phyloP scores from a whole-genome alignment of 2,888 invertebrate species.

The Thera obeliscata region DNA sequence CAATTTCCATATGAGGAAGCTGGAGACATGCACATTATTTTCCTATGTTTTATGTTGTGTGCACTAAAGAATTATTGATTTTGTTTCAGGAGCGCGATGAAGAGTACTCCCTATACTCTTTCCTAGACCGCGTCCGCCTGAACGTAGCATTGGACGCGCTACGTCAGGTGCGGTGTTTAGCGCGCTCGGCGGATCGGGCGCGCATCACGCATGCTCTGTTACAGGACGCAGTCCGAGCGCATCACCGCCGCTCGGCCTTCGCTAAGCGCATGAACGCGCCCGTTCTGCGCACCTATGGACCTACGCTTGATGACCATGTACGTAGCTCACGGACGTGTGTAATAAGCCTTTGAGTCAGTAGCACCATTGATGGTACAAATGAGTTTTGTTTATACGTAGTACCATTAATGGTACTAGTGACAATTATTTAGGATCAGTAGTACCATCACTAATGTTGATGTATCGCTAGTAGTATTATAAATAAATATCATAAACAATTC shows the following conservation, averaged over 20 bases:
- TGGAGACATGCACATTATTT: too few relatives aligned
- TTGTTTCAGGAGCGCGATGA: conserved; percentile 52
- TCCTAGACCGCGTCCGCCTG: conserved; percentile 66
- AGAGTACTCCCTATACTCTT: conserved; percentile 65
- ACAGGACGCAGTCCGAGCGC: conserved; percentile 64
- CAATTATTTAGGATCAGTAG: too few relatives aligned
- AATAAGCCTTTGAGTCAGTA: too few relatives aligned
- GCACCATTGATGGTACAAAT: too few relatives aligned
- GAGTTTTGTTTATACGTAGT: too few relatives aligned
- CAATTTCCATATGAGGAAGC: too few relatives aligned
- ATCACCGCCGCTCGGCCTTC: conserved; percentile 53
- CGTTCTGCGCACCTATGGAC: conserved; percentile 60
- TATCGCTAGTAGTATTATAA: too few relatives aligned
- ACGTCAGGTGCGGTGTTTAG: conserved; percentile 61
- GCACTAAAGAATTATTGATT: too few relatives aligned
- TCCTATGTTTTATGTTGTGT: too few relatives aligned
- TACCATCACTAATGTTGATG: too few relatives aligned
- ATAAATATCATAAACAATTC: too few relatives aligned
- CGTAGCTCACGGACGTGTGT: background rate
- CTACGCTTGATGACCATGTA: conserved; percentile 65
- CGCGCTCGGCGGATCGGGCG: conserved; percentile 61
- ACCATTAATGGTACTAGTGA: too few relatives aligned
- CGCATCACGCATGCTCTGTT: conserved; percentile 54
- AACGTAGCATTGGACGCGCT: conserved; percentile 70
- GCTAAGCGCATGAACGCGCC: conserved; percentile 41